Evolutionary conservation across 2,797 vertebrate species (phyloP).

Genomic region (Epinephelus coioides): DNA sequence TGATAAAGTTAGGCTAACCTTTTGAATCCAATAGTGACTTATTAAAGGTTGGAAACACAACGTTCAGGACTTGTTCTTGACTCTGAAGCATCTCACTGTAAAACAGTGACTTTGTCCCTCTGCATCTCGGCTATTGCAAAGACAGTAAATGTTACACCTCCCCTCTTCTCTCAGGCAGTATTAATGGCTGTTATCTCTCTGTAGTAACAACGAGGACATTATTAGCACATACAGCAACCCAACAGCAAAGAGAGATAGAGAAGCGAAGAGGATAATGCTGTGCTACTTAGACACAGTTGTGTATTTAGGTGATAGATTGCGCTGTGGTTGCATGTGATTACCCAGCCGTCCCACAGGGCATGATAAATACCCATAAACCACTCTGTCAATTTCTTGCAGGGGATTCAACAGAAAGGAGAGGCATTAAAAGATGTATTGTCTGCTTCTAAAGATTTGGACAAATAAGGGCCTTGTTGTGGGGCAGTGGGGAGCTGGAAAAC

Average conservation of each 20-base stretch:
- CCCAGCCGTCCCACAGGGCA: not conserved
- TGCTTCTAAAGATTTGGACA: conserved; percentile 6
- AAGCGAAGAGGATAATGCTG: conserved; percentile 31
- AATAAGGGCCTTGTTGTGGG: not conserved
- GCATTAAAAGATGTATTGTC: not conserved
- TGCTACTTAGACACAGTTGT: not conserved
- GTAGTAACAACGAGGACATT: conserved; percentile 28
- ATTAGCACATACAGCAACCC: conserved; percentile 15
- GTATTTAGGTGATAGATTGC: conserved; percentile 38
- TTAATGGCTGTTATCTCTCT: conserved; percentile 3
- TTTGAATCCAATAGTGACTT: too few species aligned
- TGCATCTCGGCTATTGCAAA: not conserved
- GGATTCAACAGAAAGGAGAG: not conserved
- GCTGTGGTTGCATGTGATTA: conserved; percentile 30
- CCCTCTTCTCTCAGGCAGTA: not conserved
- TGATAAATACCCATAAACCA: conserved; percentile 39
- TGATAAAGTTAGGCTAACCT: too few species aligned
- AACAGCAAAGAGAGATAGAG: not conserved
- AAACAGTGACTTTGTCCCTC: not conserved
- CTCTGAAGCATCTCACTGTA: not conserved
- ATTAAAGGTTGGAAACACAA: too few species aligned
- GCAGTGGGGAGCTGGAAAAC: not conserved
- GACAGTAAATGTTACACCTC: not conserved
- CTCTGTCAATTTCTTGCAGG: conserved; percentile 21
- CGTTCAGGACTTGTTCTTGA: too few species aligned